Percentiles rank a stretch among this genome's conserved stretches.
These are phyloP conservation scores for Brachionus koreanus DNA, from an alignment of 1,140 invertebrate genomes.

Conservation along the genomic window DNA sequence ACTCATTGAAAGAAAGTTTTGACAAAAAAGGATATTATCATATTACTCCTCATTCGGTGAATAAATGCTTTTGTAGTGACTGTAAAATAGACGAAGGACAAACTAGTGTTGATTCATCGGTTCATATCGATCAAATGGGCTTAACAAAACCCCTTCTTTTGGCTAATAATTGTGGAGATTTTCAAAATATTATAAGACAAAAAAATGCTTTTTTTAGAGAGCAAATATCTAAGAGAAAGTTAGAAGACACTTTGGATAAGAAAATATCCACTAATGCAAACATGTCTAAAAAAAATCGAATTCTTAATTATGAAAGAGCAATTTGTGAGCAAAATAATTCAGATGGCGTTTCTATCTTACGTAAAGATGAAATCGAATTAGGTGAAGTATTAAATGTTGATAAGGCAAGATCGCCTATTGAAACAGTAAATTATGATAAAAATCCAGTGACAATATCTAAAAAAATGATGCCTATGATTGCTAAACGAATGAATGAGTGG, in stretches of 20 bases:
- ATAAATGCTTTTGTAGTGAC: background rate
- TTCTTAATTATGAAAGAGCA: background rate
- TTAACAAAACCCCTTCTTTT: background rate
- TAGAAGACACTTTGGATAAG: background rate
- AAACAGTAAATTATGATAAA: background rate
- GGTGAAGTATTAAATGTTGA: conserved; percentile 8
- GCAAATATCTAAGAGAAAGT: background rate
- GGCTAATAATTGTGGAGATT: background rate
- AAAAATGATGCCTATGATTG: conserved; percentile 37
- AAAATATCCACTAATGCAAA: background rate
- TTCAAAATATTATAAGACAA: background rate
- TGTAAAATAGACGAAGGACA: background rate
- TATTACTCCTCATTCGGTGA: background rate
- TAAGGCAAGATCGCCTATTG: background rate
- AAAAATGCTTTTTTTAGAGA: background rate
- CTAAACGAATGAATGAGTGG: conserved; percentile 3
- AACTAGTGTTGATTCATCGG: background rate
- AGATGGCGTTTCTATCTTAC: background rate
- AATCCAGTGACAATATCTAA: background rate
- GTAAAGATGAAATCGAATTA: background rate
- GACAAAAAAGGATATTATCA: background rate
- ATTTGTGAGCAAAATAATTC: background rate
- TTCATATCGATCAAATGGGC: background rate
- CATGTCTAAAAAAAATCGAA: background rate
- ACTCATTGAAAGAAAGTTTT: background rate